Percentiles rank a stretch among this genome's conserved stretches.
Conservation (phyloP, 2,888 invertebrate genomes). For the Cerceris rybyensis region DNA sequence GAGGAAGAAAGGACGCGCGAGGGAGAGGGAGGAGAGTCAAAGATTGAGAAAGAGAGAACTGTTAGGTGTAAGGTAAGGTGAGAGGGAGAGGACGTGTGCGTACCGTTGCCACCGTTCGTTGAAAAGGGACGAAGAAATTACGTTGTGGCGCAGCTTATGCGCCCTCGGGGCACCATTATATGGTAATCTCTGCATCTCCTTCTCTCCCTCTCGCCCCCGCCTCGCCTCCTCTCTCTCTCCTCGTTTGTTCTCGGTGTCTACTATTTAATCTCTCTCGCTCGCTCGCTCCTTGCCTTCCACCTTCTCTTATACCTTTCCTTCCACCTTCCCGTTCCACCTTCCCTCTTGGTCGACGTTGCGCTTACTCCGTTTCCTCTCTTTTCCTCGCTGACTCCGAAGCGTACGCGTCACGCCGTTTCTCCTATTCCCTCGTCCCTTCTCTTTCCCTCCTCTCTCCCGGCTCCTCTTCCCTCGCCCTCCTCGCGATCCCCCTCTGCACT, state of each 20-base stretch:
- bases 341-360: slow-evolving; percentile 41
- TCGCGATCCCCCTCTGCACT: slow-evolving; percentile 4
- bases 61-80: slow-evolving; percentile 22
- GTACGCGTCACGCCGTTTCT: slow-evolving; percentile 33
- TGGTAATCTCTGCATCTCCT: slow-evolving; percentile 80
- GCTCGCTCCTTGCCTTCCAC: slow-evolving; percentile 24
- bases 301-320: slow-evolving; percentile 48
- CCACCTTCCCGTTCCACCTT: slow-evolving; percentile 33
- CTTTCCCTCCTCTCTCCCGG: slow-evolving; percentile 39
- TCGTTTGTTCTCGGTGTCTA: slow-evolving; percentile 44
- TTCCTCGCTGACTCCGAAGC: slow-evolving; percentile 39
- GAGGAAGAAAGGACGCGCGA: slow-evolving; percentile 40
- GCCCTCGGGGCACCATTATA: slow-evolving; percentile 81
- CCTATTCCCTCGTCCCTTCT: slow-evolving; percentile 48
- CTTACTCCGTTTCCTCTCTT: slow-evolving; percentile 45
- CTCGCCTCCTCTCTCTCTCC: slow-evolving; percentile 25
- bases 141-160: slow-evolving; percentile 80
- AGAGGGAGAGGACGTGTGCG: slow-evolving; percentile 58
- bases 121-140: slow-evolving; percentile 80
- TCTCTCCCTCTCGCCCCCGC: slow-evolving; percentile 59
- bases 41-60: too few species aligned
- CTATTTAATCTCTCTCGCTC: slow-evolving; percentile 24
- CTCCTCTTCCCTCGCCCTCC: slow-evolving; percentile 7
- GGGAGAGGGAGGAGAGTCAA: slow-evolving; percentile 35
- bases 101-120: slow-evolving; percentile 77